phyloP scores from a whole-genome alignment of 1,140 invertebrate species.

The Bombus confusus region DNA sequence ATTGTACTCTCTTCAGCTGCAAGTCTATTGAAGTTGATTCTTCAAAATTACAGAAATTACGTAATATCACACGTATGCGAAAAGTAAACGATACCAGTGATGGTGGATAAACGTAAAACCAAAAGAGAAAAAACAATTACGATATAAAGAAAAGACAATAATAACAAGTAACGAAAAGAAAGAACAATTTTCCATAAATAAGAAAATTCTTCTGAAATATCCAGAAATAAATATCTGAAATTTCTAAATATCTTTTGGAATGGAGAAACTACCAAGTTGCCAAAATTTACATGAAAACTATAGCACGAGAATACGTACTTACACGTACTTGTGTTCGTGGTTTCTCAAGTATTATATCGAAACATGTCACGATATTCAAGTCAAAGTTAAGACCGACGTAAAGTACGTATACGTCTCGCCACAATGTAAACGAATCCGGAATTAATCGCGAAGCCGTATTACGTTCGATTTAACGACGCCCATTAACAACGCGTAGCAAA shows the following conservation, averaged over 20 bases:
- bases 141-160: neutral
- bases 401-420: neutral
- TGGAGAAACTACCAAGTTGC: neutral
- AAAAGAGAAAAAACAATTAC: neutral
- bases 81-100: neutral
- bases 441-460: conserved; percentile 39
- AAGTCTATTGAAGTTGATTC: no score
- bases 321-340: neutral
- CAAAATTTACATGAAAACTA: neutral
- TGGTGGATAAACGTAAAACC: neutral
- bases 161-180: neutral
- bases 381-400: no score
- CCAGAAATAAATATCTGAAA: no score
- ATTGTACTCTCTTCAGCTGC: no score
- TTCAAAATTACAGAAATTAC: no score
- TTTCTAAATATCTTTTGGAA: no score
- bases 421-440: conserved; percentile 32
- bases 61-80: no score
- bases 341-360: neutral
- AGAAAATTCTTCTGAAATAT: no score
- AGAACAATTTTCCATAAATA: neutral
- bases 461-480: conserved; percentile 45
- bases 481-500: conserved; percentile 43
- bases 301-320: neutral
- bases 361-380: neutral